A percentile compares a stretch with the other conserved stretches of the same genome.
Evolutionary conservation across 2,888 invertebrate species (phyloP).

Genomic region (Eristalis pertinax): DNA sequence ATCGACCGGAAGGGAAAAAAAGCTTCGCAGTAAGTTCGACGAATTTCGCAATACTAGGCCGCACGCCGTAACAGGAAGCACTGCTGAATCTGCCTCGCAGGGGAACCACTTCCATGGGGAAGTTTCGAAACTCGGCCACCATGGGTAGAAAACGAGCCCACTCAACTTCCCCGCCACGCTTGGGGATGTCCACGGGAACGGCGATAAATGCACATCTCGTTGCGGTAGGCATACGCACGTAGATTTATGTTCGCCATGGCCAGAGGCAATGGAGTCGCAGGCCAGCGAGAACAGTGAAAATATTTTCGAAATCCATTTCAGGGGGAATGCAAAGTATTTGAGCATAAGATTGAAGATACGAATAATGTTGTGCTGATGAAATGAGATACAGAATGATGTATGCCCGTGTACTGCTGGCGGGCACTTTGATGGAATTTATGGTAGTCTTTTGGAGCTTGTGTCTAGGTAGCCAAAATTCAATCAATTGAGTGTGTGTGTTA

Average conservation of each 20-base stretch:
- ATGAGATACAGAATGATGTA: conserved; percentile 26
- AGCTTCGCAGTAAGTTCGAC: conserved; percentile 16
- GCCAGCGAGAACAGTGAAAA: conserved; percentile 24
- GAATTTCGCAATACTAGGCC: conserved; percentile 10
- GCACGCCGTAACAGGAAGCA: conserved; percentile 2
- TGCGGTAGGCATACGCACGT: conserved; percentile 62
- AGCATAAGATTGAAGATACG: conserved; percentile 14
- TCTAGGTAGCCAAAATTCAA: neutral
- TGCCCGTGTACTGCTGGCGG: neutral
- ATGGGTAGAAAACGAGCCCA: neutral
- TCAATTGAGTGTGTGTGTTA: neutral
- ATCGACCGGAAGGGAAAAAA: conserved; percentile 1
- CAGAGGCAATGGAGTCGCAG: conserved; percentile 16
- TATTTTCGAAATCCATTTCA: conserved; percentile 49
- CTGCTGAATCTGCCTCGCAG: conserved; percentile 46
- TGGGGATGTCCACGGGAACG: conserved; percentile 15
- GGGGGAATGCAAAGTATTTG: conserved; percentile 38
- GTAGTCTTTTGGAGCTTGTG: neutral
- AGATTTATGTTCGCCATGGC: conserved; percentile 56
- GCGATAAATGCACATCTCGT: conserved; percentile 53
- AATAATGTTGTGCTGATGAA: conserved; percentile 22
- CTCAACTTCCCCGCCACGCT: neutral
- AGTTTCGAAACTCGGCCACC: neutral
- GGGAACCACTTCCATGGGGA: conserved; percentile 28
- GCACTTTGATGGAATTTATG: conserved; percentile 3